Percentiles rank a stretch among this genome's conserved stretches.
Conservation (phyloP, 2,113 vertebrate genomes). For the Rhabdornis inornatus region DNA sequence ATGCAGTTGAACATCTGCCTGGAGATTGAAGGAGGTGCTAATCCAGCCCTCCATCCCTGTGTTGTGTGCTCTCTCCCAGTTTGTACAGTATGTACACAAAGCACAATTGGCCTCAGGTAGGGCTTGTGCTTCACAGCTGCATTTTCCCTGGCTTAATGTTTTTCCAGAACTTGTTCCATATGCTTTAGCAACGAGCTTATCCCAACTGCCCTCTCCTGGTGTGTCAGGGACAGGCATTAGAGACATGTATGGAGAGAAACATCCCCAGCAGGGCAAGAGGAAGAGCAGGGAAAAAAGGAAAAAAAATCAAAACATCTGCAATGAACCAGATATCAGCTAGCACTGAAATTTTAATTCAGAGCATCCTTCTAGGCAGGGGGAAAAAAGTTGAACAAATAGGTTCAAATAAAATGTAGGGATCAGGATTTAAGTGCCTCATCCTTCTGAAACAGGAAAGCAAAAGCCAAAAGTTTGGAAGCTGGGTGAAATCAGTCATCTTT, state of each 20-base stretch:
- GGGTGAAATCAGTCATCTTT: not conserved
- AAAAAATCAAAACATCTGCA: not conserved
- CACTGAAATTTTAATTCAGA: not conserved
- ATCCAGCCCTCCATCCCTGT: not conserved
- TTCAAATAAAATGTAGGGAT: not conserved
- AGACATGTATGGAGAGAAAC: not conserved
- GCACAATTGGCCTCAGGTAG: constrained; percentile 13
- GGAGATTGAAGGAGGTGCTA: constrained; percentile 7
- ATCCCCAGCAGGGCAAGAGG: not conserved
- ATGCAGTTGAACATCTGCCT: not conserved
- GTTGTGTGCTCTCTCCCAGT: not conserved
- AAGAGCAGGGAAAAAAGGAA: accelerated
- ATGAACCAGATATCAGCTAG: not conserved
- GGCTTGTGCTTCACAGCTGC: constrained; percentile 32
- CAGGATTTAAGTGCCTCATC: not conserved
- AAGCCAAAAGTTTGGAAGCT: not conserved
- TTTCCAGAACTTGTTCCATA: constrained; percentile 41
- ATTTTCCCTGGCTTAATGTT: not conserved
- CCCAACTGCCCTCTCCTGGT: constrained; percentile 24
- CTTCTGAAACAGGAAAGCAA: not conserved
- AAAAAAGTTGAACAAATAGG: not conserved
- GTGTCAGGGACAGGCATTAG: not conserved
- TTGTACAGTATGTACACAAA: constrained; percentile 53
- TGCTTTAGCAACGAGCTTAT: not conserved
- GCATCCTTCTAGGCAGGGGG: not conserved